Evolutionary conservation across 2,797 vertebrate genomes (phyloP).

Genomic region (Helarctos malayanus): DNA sequence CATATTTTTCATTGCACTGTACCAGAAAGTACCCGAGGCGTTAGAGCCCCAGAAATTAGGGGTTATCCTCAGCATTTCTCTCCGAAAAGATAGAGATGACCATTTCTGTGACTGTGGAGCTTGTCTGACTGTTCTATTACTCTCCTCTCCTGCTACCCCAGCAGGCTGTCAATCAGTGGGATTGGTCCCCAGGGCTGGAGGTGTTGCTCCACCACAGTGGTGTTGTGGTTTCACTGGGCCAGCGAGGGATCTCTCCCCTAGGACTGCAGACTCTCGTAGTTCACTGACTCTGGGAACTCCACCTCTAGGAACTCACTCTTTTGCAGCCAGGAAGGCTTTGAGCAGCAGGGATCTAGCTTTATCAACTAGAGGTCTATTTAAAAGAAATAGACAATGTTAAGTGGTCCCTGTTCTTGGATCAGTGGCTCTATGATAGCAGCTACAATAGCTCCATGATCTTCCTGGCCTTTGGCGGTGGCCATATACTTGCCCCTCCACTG

Average conservation of each 20-base stretch:
- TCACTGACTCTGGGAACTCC: not conserved
- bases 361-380: not conserved
- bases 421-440: not conserved
- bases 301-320: not conserved
- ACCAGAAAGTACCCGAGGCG: not conserved
- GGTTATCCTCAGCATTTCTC: not conserved
- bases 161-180: not conserved
- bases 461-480: not conserved
- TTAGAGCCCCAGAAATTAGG: not conserved
- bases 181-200: not conserved
- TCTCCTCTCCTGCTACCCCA: not conserved
- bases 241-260: fast-evolving
- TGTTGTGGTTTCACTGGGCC: not conserved
- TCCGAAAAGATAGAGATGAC: not conserved
- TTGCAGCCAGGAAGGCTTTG: not conserved
- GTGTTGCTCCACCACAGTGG: no score
- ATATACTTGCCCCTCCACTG: no score
- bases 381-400: not conserved
- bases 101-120: not conserved
- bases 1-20: not conserved
- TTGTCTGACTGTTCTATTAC: no score
- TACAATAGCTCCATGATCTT: not conserved
- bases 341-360: not conserved
- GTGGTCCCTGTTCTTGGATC: not conserved
- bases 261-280: not conserved